Base-by-base conservation (phyloP, 2,797 vertebrate species). In the Sciurus vulgaris region DNA sequence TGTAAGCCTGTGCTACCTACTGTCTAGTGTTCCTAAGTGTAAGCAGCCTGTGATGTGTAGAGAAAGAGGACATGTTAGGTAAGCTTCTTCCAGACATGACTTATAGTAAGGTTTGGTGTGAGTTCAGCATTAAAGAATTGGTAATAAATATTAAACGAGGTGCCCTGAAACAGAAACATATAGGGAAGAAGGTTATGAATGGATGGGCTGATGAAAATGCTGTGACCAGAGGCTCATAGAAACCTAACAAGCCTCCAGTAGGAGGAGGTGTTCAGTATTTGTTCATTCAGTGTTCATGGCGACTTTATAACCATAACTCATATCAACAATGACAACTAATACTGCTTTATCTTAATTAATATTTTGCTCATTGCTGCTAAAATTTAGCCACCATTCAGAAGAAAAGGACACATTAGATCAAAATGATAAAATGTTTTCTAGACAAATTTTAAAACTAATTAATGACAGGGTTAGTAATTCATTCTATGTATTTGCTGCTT, bases 401-500 rank as follows among this genome's bases (percentile, higher is more conserved):
- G 49, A 54, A 89, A 91, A 84, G 35, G 26, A 41, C 0, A n/a
- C 1, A 13, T 44, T 13, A 78, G 14, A 73, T 69, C n/a, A 92
- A 93, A 86, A 77, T 18, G 77, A 38, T 51, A n/a, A 7, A 28
- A 11, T 17, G 17, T n/a, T 93, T 86, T 94, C 73, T 81, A 74
- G 30, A 69, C 22, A 85, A 69, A 93, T 90, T 93, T 26, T 96
- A 85, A 92, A 96, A 89, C 10, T 41, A 69, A 47, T 73, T 92
- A 61, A 30, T 38, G 72, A 51, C 14, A 87, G 8, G 20, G 33
- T 72, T 79, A 86, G 33, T 67, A 69, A 96, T 77, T 88, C 38
- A 82, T 41, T 81, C 20, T 91, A 70, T n/a, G 0, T 49, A 84
- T 81, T 87, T 91, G 30, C 41, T 47, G 87, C 10, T 85, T 93